Percentiles rank a stretch among this genome's conserved stretches.
These are phyloP conservation scores for Crenuchus spilurus DNA, from an alignment of 2,797 vertebrate genomes.

Conservation along the genomic window DNA sequence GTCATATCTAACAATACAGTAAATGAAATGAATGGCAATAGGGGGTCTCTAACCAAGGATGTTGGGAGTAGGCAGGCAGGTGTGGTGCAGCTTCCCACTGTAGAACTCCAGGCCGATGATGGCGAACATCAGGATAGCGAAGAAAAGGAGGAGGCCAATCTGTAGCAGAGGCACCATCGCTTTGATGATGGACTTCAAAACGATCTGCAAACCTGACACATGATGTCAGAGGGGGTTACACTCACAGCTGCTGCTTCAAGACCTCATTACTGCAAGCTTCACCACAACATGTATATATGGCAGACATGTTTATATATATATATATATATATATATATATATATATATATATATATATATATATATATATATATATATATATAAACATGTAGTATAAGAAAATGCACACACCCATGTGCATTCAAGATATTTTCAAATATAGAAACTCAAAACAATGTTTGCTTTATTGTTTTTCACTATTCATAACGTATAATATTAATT, in stretches of 20 bases:
- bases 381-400: no score
- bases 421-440: no score
- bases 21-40: no score
- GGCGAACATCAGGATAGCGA: slow-evolving; percentile 98
- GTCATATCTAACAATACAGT: no score
- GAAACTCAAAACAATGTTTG: no score
- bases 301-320: no score
- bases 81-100: slow-evolving; percentile 94
- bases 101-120: slow-evolving; percentile 99
- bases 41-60: slow-evolving; percentile 70
- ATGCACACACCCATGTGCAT: no score
- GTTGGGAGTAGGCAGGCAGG: slow-evolving; percentile 81
- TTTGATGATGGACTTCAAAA: slow-evolving; percentile 99
- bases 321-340: no score
- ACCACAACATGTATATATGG: neutral
- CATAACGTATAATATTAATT: no score
- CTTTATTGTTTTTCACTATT: no score
- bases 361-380: no score
- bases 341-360: no score
- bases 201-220: slow-evolving; percentile 91
- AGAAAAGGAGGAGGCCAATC: slow-evolving; percentile 96
- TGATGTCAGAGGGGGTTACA: neutral
- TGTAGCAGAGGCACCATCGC: slow-evolving; percentile 98
- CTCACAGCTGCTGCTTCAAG: neutral
- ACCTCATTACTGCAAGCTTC: neutral